These are phyloP conservation scores for Malurus alboscapulatus DNA, from an alignment of 2,113 vertebrate species.

Conservation along the genomic window DNA sequence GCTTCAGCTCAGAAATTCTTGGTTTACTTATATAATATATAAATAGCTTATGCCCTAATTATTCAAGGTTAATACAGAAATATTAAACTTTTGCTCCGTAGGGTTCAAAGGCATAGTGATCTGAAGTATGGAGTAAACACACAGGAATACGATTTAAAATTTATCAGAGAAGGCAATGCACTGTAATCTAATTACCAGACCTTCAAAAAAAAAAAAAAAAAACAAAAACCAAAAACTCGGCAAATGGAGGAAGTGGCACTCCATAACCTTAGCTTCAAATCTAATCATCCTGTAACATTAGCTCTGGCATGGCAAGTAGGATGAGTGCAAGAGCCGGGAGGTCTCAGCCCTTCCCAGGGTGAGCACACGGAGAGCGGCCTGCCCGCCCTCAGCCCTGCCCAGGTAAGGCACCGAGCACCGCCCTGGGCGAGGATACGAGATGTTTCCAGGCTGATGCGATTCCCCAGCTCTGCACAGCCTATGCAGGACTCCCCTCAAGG, in stretches of 20 bases:
- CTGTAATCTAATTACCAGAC: background rate
- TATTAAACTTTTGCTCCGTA: background rate
- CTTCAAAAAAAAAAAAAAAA: background rate
- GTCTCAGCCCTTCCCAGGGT: accelerated
- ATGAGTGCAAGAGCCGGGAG: accelerated
- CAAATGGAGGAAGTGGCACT: background rate
- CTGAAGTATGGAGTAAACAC: background rate
- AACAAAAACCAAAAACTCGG: background rate
- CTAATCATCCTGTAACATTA: background rate
- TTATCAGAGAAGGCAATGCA: background rate
- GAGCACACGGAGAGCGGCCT: accelerated
- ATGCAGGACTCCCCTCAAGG: too few relatives aligned
- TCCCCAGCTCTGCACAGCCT: background rate
- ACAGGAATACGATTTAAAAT: background rate
- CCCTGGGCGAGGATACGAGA: too few relatives aligned
- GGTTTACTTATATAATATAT: background rate
- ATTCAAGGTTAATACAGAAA: background rate
- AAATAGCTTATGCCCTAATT: background rate
- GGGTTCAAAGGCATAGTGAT: background rate
- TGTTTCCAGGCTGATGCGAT: accelerated
- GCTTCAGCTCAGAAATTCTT: background rate
- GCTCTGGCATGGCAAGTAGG: background rate
- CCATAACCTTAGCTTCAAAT: background rate
- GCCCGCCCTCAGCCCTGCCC: background rate
- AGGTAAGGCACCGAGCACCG: accelerated